Evolutionary conservation across 2,113 vertebrate species (phyloP), one percentile per base, ranked within the genome.

Genomic region (Oreochromis tanganicae): DNA sequence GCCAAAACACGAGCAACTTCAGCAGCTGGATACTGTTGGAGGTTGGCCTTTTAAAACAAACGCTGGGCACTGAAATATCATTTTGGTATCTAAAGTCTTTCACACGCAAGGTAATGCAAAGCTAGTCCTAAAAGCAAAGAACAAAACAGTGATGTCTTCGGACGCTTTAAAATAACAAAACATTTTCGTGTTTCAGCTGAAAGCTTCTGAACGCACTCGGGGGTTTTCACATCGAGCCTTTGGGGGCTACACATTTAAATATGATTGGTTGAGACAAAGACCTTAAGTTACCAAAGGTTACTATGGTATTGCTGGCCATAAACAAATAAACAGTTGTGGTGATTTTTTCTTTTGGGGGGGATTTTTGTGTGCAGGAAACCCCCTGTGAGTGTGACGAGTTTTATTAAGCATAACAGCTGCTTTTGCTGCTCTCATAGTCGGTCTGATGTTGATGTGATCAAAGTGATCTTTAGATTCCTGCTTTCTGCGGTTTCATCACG

Each of bases 361-460:
- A 14, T 82, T 82, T 61, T 46, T 59, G 6, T 48, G 13, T 34
- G 8, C 17, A 48, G 41, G 38, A 61, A 59, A 52, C 5, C 81
- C 57, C 29, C 43, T 82, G 27, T 24, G 19, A 32, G 41, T 87
- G 86, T 84, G 86, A 84, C 19, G 16, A 12, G 48, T 87, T 83
- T 88, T 79, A 52, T 87, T 68, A 78, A 90, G 82, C 27, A 57
- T 7, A 19, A 81, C 12, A 12, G 57, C 87, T 87, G 89, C 86
- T 90, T 89, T 81, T 27, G 66, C 87, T 92, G 80, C 63, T 55
- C 56, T 50, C 36, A 85, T 54, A 24, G 63, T 46, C 8, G 21
- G 41, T 68, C 66, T 59, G 27, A 86, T 46, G n/a, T 63, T 19
- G 43, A n/a, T 55, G 2, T 54, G 32, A 84, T 79, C 54, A 46